Percentiles rank a stretch among this genome's conserved stretches.
Evolutionary conservation across 2,797 vertebrate species (phyloP).

Genomic region (Crax fasciolata): DNA sequence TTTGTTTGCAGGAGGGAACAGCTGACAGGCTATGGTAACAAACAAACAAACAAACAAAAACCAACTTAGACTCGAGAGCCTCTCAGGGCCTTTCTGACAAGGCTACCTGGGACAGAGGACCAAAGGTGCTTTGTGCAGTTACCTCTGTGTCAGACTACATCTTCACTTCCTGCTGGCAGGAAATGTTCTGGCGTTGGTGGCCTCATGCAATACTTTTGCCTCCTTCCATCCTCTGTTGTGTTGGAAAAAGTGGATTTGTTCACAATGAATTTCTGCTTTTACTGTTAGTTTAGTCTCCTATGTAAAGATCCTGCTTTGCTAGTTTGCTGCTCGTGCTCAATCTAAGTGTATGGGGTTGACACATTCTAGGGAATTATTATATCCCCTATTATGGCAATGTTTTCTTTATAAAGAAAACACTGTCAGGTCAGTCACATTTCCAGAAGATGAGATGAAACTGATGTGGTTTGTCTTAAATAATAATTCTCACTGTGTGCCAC

Average conservation of each 20-base stretch:
- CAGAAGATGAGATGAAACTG: not conserved
- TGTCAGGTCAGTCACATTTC: not conserved
- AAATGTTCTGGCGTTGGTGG: not conserved
- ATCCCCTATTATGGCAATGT: not conserved
- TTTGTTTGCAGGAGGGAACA: not conserved
- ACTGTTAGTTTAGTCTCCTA: not conserved
- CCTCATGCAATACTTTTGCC: not conserved
- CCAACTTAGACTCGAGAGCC: not conserved
- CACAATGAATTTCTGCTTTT: not conserved
- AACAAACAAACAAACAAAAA: too few relatives aligned
- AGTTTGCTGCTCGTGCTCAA: not conserved
- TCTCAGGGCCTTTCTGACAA: not conserved
- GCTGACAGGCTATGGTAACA: not conserved
- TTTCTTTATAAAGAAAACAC: not conserved
- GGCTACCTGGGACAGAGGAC: not conserved
- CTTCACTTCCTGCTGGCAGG: not conserved
- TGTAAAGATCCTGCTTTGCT: too few relatives aligned
- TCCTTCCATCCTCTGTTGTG: not conserved
- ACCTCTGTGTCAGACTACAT: not conserved
- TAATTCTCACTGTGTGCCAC: not conserved
- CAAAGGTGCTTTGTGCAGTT: not conserved
- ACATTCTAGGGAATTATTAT: not conserved
- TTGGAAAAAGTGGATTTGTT: not conserved
- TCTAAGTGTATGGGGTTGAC: not conserved
- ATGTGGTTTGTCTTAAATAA: slow-evolving; percentile 33